These are phyloP conservation scores for Xanthia togata DNA, from an alignment of 2,888 invertebrate species.

Conservation along the genomic window DNA sequence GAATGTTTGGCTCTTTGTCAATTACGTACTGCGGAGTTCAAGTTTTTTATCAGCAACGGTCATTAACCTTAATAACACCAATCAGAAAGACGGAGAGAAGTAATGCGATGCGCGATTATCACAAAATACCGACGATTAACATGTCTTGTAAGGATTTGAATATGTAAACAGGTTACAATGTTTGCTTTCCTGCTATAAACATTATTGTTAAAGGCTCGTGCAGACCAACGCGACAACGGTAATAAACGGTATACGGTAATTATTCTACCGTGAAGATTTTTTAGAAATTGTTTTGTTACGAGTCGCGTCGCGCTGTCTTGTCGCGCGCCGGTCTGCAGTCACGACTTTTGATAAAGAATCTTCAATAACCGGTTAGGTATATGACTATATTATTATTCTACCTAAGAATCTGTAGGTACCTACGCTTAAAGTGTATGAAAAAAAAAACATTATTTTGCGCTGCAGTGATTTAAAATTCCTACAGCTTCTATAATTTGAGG, in stretches of 20 bases:
- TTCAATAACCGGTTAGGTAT: background rate
- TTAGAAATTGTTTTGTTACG: too few species aligned
- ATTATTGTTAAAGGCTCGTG: too few species aligned
- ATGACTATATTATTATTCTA: too few species aligned
- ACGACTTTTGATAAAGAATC: constrained; percentile 8
- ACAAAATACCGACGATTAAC: constrained; percentile 48
- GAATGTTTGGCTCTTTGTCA: constrained; percentile 64
- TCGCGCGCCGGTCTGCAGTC: too few species aligned
- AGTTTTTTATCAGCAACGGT: constrained; percentile 70
- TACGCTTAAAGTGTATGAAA: background rate
- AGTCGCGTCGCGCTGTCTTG: too few species aligned
- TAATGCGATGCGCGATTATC: constrained; percentile 61
- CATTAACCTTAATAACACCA: constrained; percentile 69
- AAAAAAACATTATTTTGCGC: background rate
- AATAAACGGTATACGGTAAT: too few species aligned
- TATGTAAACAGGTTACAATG: constrained; percentile 25
- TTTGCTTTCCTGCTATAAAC: constrained; percentile 20
- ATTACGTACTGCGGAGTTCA: constrained; percentile 65
- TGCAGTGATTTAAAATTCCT: background rate
- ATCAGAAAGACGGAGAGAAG: constrained; percentile 56
- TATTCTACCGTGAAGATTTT: too few species aligned
- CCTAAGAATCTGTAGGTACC: background rate
- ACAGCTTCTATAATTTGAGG: background rate
- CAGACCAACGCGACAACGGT: too few species aligned
- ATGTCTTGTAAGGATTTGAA: constrained; percentile 40